Conservation (phyloP, 2,797 vertebrate species). For the Parauchenoglanis ngamensis region DNA sequence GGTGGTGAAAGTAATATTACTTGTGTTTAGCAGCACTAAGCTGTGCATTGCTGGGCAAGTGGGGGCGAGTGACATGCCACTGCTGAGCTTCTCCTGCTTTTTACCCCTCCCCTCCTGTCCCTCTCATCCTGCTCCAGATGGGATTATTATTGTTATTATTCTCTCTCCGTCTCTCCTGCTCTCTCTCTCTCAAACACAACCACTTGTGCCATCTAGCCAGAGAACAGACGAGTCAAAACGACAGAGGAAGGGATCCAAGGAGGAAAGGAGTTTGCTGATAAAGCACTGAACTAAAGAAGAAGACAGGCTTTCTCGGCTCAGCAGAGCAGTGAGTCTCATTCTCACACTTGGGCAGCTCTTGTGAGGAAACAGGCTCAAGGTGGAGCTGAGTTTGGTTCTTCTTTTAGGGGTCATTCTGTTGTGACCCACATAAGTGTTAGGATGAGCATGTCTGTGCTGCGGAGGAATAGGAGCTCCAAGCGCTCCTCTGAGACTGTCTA, state of each 20-base stretch:
- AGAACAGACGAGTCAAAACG: conserved; percentile 43
- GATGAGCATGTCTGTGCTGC: conserved; percentile 76
- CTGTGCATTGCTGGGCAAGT: conserved; percentile 30
- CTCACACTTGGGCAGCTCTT: background rate
- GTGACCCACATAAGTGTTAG: conserved; percentile 33
- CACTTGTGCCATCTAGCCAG: conserved; percentile 54
- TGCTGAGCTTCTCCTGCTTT: conserved; percentile 19
- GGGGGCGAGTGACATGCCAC: conserved; percentile 33
- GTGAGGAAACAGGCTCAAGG: conserved; percentile 42
- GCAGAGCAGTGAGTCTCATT: background rate
- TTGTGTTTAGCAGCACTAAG: conserved; percentile 22
- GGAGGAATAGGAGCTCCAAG: conserved; percentile 75
- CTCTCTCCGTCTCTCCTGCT: background rate
- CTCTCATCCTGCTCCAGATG: conserved; percentile 52
- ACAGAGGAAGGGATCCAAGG: conserved; percentile 50
- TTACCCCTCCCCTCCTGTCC: conserved; percentile 41
- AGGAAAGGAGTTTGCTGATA: conserved; percentile 29
- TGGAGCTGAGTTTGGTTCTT: conserved; percentile 29
- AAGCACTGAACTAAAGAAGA: conserved; percentile 34
- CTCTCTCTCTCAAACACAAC: conserved; percentile 32
- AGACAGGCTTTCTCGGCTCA: conserved; percentile 8
- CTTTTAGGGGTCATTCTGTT: conserved; percentile 26
- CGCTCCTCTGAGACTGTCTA: conserved; percentile 73
- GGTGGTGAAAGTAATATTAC: background rate
- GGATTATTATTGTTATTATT: conserved; percentile 59